Evolutionary conservation across 2,888 invertebrate species (phyloP), one percentile per base, ranked within the genome.

Genomic region (Pilophorus perplexus): DNA sequence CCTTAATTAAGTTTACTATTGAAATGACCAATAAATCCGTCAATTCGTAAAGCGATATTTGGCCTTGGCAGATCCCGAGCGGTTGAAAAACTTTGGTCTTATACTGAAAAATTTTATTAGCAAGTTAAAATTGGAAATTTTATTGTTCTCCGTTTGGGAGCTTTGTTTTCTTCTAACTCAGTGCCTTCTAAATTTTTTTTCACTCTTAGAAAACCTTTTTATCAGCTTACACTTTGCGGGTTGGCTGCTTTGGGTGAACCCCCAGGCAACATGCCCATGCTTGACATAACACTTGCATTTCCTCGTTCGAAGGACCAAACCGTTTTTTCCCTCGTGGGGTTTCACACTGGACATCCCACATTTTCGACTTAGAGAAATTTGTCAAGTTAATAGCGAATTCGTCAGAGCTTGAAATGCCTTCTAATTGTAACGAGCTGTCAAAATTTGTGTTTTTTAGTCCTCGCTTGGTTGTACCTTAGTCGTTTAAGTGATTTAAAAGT

Each of bases 391-490:
- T 48, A 20, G 5, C n/a, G 8, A 48, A 48, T 14, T 14, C 42
- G 16, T 2, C 3, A 22, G 22, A 20, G 10, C 20, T 22, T 6
- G 22, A 22, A 48, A 33, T 33, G 33, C 33, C 12, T 33, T 33
- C 33, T 33, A 12, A 33, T 42, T 10, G 5, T 14, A 5, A 20
- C 20, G 23, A 20, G 22, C 10, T 48, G 20, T 20, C 23, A 8
- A 20, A 48, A 3, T 48, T 14, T n/a, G n/a, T n/a, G n/a, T n/a
- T n/a, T n/a, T n/a, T n/a, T 46, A 22, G 23, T 48, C 48, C 48
- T 48, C 48, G 48, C 22, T 48, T 48, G 48, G 48, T 48, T 48
- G 48, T 48, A 48, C 48, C 48, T 3, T 48, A 10, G 48, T 12
- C 5, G n/a, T 6, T 33, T 33, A 33, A 33, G 33, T 33, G 33